A percentile compares a stretch with the other conserved stretches of the same genome.
Conservation (phyloP, 35 echinoderm and acorn worm species). For the Ptychodera flava region DNA sequence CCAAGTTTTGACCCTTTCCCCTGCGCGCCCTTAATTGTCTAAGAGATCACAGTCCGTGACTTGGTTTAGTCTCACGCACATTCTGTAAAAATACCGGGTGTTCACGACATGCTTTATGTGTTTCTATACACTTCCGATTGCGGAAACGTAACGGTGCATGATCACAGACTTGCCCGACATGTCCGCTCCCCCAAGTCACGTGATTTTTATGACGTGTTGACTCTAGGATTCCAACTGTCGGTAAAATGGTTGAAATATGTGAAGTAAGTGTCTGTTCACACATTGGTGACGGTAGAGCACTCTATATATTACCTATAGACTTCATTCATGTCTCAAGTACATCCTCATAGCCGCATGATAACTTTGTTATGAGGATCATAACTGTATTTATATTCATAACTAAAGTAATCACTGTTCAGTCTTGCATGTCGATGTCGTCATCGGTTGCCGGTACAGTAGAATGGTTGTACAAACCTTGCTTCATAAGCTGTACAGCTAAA, state of each 20-base stretch:
- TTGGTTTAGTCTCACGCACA: not conserved
- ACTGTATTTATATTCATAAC: too few species aligned
- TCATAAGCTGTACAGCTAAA: slow-evolving; percentile 69
- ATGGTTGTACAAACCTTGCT: slow-evolving; percentile 90
- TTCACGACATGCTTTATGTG: not conserved
- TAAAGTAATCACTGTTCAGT: not conserved
- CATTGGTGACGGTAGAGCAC: too few species aligned
- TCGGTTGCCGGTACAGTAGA: slow-evolving; percentile 59
- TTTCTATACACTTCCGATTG: not conserved
- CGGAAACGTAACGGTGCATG: not conserved
- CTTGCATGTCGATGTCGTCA: slow-evolving; percentile 11
- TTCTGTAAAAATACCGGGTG: not conserved
- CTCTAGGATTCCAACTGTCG: not conserved
- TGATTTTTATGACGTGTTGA: not conserved
- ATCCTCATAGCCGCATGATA: too few species aligned
- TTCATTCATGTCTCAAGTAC: too few species aligned
- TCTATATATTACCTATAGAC: too few species aligned
- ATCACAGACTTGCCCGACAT: not conserved
- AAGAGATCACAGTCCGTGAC: not conserved
- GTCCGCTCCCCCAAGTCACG: not conserved
- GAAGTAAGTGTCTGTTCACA: too few species aligned
- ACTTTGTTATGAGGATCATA: too few species aligned
- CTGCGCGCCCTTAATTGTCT: too few species aligned
- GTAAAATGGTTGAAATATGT: too few species aligned
- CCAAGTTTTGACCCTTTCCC: too few species aligned